phyloP scores from a whole-genome alignment of 2,113 vertebrate genomes.

The Callorhinus ursinus region DNA sequence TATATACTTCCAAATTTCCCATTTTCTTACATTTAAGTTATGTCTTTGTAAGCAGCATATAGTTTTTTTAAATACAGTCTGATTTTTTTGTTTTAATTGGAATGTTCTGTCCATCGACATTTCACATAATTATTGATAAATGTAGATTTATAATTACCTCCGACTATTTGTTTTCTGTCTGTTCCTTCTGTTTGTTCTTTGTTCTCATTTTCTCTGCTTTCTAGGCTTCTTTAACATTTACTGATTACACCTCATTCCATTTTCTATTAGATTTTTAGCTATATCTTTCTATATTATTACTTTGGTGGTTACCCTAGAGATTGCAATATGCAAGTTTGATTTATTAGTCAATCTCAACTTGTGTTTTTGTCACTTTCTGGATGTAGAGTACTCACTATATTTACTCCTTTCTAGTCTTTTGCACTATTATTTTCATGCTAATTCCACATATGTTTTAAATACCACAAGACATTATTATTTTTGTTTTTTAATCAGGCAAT shows the following conservation, averaged over 20 bases:
- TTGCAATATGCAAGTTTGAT: background rate
- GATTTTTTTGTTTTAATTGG: background rate
- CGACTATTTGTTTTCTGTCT: background rate
- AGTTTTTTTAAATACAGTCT: background rate
- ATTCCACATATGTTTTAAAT: background rate
- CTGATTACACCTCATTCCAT: background rate
- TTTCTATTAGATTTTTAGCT: background rate
- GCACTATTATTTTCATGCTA: background rate
- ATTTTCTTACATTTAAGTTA: background rate
- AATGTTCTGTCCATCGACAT: background rate
- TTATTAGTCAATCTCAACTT: background rate
- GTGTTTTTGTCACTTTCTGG: background rate
- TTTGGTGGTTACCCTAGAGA: background rate
- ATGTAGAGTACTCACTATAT: background rate
- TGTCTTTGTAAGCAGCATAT: background rate
- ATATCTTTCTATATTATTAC: background rate
- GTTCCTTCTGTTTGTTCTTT: background rate
- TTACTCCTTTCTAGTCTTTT: background rate
- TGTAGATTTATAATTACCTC: background rate
- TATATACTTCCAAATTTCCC: background rate
- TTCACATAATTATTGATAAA: background rate
- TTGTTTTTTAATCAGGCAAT: background rate
- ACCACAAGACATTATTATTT: background rate
- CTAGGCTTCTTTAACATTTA: background rate
- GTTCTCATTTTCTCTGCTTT: background rate